Base-by-base conservation (phyloP, 2,888 invertebrate species). In the Dimorphilus gyrociliatus region DNA sequence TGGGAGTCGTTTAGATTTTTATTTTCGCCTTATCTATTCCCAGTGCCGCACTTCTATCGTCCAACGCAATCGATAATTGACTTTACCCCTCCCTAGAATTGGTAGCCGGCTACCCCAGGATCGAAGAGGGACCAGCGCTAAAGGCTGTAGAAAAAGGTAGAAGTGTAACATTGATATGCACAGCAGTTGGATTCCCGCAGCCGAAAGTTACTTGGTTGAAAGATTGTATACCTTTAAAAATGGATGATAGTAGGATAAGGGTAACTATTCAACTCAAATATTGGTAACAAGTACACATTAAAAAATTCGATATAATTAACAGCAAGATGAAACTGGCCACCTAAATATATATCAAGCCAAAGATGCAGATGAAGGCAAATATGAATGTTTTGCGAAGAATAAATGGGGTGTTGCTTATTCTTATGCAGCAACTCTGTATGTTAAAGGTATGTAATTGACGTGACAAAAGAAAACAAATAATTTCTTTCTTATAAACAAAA, bases 71-170 rank as follows among this genome's bases (percentile, higher is more conserved):
- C n/a, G n/a, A n/a, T n/a, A n/a, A n/a, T n/a, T n/a, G n/a, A n/a
- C n/a, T n/a, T n/a, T n/a, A n/a, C n/a, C n/a, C n/a, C n/a, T n/a
- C n/a, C n/a, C n/a, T n/a, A n/a, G n/a, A 74, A 46, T 70, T 84
- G 39, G 92, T 94, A 2, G 69, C 71, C 27, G 94, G 92, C 19
- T 97, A 92, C 66, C 94, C 94, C 27, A 72, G 73, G 57, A 80
- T 85, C 55, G 75, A 76, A 21, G 76, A 80, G 48, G 78, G 81
- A 36, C 88, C 92, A 1, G 75, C 74, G 38, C 78, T 85, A 34
- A 82, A 86, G 68, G 90, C 88, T 31, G 90, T 92, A 30, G 94
- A 97, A 67, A 85, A 84, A 43, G 88, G 86, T 13, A 81, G 85
- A 64, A 81, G 77, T 25, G 80, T 88, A 10, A 73, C 81, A 16